These are phyloP conservation scores for Microctonus aethiopoides DNA, from an alignment of 2,888 invertebrate species.

Conservation along the genomic window DNA sequence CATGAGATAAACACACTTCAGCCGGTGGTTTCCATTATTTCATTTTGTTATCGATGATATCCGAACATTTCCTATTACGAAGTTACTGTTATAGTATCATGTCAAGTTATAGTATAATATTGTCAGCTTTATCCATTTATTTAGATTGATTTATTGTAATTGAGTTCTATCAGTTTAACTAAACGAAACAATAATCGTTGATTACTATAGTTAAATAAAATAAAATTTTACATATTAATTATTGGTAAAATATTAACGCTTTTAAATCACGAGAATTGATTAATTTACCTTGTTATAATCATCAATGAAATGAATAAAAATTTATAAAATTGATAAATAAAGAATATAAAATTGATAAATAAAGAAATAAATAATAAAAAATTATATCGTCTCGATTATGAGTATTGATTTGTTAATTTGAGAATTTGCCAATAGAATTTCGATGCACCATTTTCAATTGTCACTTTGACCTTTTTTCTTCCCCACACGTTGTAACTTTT, in stretches of 20 bases:
- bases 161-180: background rate
- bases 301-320: too few relatives aligned
- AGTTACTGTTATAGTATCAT: background rate
- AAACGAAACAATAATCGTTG: background rate
- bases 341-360: background rate
- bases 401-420: background rate
- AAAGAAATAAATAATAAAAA: background rate
- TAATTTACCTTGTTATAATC: too few relatives aligned
- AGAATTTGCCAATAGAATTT: background rate
- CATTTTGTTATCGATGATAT: conserved; percentile 11
- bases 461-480: background rate
- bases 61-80: background rate
- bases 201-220: too few relatives aligned
- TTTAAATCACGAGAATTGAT: too few relatives aligned
- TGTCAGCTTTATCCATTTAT: background rate
- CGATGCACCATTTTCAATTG: background rate
- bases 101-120: too few relatives aligned
- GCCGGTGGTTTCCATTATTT: conserved; percentile 24
- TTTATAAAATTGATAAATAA: background rate
- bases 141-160: background rate
- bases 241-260: too few relatives aligned
- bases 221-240: too few relatives aligned
- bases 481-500: background rate
- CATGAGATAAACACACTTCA: conserved; percentile 32
- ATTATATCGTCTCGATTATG: background rate